Evolutionary conservation across 2,888 invertebrate genomes (phyloP), one percentile per base, ranked within the genome.

Genomic region (Caenorhabditis auriculariae): DNA sequence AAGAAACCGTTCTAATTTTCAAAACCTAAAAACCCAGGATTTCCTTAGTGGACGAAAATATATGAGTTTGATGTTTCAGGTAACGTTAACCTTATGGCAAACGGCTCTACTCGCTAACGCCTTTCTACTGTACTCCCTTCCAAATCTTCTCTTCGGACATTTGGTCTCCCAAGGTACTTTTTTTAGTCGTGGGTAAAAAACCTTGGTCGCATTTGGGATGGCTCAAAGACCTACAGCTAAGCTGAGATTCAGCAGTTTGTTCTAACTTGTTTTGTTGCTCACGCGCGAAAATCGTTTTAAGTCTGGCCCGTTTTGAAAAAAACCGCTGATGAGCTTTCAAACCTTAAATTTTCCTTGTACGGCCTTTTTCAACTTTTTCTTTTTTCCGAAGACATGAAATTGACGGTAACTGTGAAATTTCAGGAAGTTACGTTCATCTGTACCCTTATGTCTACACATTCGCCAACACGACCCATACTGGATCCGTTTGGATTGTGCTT

Each of bases 401-500:
- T 17, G 21, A 12, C 4, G 7, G 6, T 19, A 12, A 21, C 17
- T 29, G 35, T 42, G 38, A n/a, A n/a, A n/a, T n/a, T n/a, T 39
- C 26, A 58, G 70, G 69, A 32, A 61, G 61, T 23, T 79, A 79
- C 57, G 75, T 75, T 19, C 64, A 71, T 60, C 56, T 80, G 19
- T 80, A 80, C 46, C 79, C 79, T 2, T 75, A 74, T 48, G 75
- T 74, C 15, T 79, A 79, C 63, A 70, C 72, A 6, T 74, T 79
- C 42, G 77, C 79, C 15, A 79, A 79, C 46, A 74, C 77, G 27
- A 77, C 77, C 6, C 76, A 78, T 49, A 80, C 79, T 23, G 78
- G 73, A 35, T 71, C 77, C n/a, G 78, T 80, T 9, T 79, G 79
- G 79, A 75, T 79, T 47, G 74, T 79, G 52, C 58, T 79, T 32